Conservation (phyloP, 2,113 vertebrate species). For the Datnioides undecimradiatus region DNA sequence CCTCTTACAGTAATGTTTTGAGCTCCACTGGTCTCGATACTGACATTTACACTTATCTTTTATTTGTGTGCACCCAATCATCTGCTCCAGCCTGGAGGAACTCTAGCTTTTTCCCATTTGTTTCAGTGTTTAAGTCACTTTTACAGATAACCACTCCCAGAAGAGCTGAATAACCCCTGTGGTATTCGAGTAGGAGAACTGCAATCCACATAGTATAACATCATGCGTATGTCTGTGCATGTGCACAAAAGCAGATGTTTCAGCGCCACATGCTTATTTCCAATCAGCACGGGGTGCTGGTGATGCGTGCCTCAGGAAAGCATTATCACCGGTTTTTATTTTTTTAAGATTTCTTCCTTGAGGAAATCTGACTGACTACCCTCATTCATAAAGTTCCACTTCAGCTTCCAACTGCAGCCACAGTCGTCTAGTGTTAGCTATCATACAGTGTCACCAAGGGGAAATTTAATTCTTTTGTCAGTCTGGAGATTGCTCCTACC, state of each 20-base stretch:
- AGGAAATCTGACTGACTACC: not conserved
- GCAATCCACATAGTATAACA: not conserved
- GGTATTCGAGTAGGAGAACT: not conserved
- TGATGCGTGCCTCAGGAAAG: not conserved
- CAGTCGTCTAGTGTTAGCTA: not conserved
- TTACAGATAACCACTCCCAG: not conserved
- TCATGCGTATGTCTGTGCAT: not conserved
- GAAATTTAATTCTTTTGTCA: too few species aligned
- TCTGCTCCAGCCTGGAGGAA: not conserved
- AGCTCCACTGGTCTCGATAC: not conserved
- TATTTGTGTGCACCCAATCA: not conserved
- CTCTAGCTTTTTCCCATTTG: not conserved
- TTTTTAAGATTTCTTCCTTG: not conserved
- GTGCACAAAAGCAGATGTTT: not conserved
- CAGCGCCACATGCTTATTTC: slow-evolving; percentile 2
- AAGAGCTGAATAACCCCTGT: not conserved
- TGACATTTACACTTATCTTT: not conserved
- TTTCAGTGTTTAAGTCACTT: not conserved
- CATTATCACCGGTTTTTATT: not conserved
- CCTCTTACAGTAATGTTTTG: not conserved
- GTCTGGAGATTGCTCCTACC: too few species aligned
- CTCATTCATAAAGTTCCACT: not conserved
- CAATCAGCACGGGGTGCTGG: not conserved
- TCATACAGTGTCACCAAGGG: not conserved
- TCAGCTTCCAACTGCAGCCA: not conserved